Evolutionary conservation across 1,140 invertebrate genomes (phyloP), one percentile per base, ranked within the genome.

Genomic region (Euglossa dilemma): DNA sequence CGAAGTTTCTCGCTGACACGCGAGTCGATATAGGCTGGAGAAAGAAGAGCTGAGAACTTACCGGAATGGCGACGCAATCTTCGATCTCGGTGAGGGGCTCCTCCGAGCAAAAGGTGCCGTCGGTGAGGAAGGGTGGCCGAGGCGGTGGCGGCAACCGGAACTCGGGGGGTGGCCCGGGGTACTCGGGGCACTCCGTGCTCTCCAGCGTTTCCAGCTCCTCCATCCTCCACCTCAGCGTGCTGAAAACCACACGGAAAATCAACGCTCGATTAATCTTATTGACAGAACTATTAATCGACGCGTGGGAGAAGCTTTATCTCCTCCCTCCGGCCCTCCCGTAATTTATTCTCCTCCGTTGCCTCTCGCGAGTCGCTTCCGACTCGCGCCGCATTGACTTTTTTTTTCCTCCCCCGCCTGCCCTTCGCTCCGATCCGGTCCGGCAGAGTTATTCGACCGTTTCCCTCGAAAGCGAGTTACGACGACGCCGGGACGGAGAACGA

Each of bases 131-230:
- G 75, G 93, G 93, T 78, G 93, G 94, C 86, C 93, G 91, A 56
- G 94, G 94, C 54, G 94, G 94, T 88, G 94, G 94, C 85, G 94
- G 94, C 78, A 94, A 91, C 88, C 93, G 93, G 91, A 94, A 94
- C 90, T 93, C 92, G 59, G 94, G 94, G 86, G 93, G 93, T 84
- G 93, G 93, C 87, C 92, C 93, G 83, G 93, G 91, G 89, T 93
- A 94, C 86, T 94, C 93, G 84, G 92, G 93, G 89, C 93, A 94
- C 90, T 94, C 93, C 87, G 91, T 93, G 91, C 91, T 93, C 89
- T 94, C 93, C 92, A 94, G 89, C 93, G 92, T 93, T 90, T 93
- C 93, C 89, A 94, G 88, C 90, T 94, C 93, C 90, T 93, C 91
- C 93, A 94, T 94, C 90, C 93, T 93, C 93, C 93, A 92, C 91